phyloP scores from a whole-genome alignment of 2,113 vertebrate genomes.

The Bufo gargarizans region DNA sequence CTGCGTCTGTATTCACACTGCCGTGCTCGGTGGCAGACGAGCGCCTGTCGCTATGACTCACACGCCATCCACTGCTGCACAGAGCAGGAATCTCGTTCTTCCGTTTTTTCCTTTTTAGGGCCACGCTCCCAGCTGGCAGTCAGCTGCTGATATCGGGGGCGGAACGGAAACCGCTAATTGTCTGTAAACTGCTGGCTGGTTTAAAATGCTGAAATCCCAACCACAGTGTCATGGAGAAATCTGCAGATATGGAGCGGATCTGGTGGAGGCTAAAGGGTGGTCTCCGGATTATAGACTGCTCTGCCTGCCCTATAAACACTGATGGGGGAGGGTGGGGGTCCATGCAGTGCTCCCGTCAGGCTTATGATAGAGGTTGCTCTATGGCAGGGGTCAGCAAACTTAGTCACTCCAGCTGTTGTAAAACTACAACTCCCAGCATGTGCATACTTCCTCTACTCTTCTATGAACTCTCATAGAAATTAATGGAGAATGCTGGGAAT shows the following conservation, averaged over 20 bases:
- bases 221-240: too few species aligned
- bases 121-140: not conserved
- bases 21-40: constrained; percentile 1
- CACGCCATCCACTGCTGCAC: not conserved
- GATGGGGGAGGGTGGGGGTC: not conserved
- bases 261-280: not conserved
- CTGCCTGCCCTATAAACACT: not conserved
- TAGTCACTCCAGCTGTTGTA: too few species aligned
- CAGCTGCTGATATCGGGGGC: not conserved
- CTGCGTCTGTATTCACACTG: constrained; percentile 1
- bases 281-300: not conserved
- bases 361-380: too few species aligned
- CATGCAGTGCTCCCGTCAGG: too few species aligned
- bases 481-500: too few species aligned
- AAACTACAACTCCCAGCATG: too few species aligned
- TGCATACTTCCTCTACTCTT: too few species aligned
- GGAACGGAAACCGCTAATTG: not conserved
- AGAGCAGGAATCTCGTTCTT: not conserved
- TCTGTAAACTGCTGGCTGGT: not conserved
- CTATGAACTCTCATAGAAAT: too few species aligned
- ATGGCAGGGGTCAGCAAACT: too few species aligned
- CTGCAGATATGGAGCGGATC: too few species aligned
- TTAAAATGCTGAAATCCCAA: not conserved
- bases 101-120: constrained; percentile 10
- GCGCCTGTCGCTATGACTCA: constrained; percentile 4